Base-by-base conservation (phyloP, 2,888 invertebrate genomes). In the Carterocephalus palaemon region DNA sequence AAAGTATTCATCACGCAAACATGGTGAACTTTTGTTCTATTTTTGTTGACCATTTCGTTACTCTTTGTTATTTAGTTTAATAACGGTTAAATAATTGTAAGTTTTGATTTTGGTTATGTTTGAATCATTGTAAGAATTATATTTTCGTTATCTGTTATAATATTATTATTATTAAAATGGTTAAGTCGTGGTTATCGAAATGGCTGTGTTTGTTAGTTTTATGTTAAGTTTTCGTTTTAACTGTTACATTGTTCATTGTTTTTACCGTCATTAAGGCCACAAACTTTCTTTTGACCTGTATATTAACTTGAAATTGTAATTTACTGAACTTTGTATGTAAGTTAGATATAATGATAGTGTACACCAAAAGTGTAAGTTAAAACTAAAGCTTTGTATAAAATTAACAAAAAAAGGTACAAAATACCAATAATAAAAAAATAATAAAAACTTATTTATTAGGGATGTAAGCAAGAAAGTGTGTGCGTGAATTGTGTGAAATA, bases 351-450 rank as follows among this genome's bases (percentile, higher is more conserved):
- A 9, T 38, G 59, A 39, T 54, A 47, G 47, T 54, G 37, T 62
- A 56, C 51, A n/a, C 53, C 54, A 51, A 57, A 75, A 53, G 80
- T 53, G 47, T 71, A 83, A 60, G 88, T 89, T 67, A 89, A 91
- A 78, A 88, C 89, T 57, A 79, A 90, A 72, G 79, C 83, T 62
- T 88, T 91, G 67, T 78, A 62, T 64, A 82, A 80, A 63, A 84
- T 92, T 66, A 86, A 88, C 71, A 88, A 89, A 70, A 91, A 90
- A n/a, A n/a, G n/a, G n/a, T n/a, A n/a, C n/a, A n/a, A n/a, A n/a
- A n/a, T n/a, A n/a, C n/a, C n/a, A n/a, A 75, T 76, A 81, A 68
- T 10, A 33, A 31, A 46, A 45, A 32, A 26, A 32, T 8, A 9
- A 16, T 70, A 31, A 46, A 45, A 32, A 26, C 24, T 8, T 7